phyloP scores from a whole-genome alignment of 2,888 invertebrate species.

The Cerceris ruficornis region DNA sequence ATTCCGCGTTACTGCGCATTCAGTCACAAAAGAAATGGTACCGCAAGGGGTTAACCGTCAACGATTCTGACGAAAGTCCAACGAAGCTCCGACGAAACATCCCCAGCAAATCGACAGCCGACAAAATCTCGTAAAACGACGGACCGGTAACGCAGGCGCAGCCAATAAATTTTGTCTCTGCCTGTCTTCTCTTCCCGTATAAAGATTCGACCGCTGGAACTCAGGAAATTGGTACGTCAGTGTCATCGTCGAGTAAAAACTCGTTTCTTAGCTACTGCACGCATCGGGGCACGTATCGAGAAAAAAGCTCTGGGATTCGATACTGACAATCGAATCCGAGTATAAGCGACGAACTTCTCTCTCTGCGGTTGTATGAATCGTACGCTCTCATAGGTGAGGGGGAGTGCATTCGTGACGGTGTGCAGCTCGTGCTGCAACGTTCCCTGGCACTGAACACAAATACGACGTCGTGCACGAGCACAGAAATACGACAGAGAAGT shows the following conservation, averaged over 20 bases:
- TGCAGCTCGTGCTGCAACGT: slow-evolving; percentile 10
- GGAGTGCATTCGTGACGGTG: slow-evolving; percentile 20
- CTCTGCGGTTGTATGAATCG: slow-evolving; percentile 8
- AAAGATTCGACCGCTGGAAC: slow-evolving; percentile 49
- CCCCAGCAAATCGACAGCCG: no score
- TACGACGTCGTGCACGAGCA: slow-evolving; percentile 29
- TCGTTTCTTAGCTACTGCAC: slow-evolving; percentile 48
- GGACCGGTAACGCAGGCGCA: not conserved
- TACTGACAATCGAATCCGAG: slow-evolving; percentile 58
- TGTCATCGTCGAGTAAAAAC: slow-evolving; percentile 60
- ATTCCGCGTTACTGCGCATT: no score
- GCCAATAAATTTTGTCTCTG: slow-evolving; percentile 42
- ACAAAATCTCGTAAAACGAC: not conserved
- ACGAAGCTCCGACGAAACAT: no score
- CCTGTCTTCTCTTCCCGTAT: slow-evolving; percentile 10
- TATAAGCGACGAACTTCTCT: slow-evolving; percentile 45
- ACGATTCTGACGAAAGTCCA: no score
- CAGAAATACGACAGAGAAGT: slow-evolving; percentile 39
- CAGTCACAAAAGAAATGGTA: no score
- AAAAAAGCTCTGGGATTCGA: slow-evolving; percentile 50
- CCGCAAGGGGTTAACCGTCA: no score
- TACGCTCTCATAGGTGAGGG: slow-evolving; percentile 16
- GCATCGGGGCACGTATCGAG: slow-evolving; percentile 26
- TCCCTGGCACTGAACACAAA: slow-evolving; percentile 12
- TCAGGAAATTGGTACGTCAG: slow-evolving; percentile 65